Evolutionary conservation across 2,797 vertebrate genomes (phyloP).

Genomic region (Crenuchus spilurus): DNA sequence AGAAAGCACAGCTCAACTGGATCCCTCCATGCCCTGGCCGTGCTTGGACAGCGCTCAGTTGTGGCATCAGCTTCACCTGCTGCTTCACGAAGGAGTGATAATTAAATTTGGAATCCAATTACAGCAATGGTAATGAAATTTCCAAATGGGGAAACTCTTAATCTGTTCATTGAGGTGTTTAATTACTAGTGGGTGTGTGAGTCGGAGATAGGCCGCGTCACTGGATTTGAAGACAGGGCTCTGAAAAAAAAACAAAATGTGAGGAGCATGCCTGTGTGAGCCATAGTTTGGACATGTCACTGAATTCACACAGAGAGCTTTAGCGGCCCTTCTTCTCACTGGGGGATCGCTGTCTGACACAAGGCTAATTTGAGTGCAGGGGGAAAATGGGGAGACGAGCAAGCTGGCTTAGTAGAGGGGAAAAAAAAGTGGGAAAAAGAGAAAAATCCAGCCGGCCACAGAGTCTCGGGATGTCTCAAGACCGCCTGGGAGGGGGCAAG

Average conservation of each 20-base stretch:
- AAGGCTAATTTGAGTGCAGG: constrained; percentile 39
- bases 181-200: constrained; percentile 79
- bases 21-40: constrained; percentile 11
- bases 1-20: neutral
- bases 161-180: constrained; percentile 85
- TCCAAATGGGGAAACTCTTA: constrained; percentile 83
- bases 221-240: constrained; percentile 54
- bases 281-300: constrained; percentile 34
- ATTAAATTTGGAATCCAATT: constrained; percentile 85
- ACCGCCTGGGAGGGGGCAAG: constrained; percentile 11
- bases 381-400: constrained; percentile 11
- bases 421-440: constrained; percentile 7
- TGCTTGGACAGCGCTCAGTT: constrained; percentile 60
- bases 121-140: constrained; percentile 83
- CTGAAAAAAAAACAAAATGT: constrained; percentile 16
- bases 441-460: neutral
- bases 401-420: neutral
- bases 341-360: constrained; percentile 26
- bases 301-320: constrained; percentile 43
- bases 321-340: constrained; percentile 31
- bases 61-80: constrained; percentile 72
- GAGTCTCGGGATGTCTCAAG: neutral
- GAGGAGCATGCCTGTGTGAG: constrained; percentile 22
- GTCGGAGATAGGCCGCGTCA: constrained; percentile 73
- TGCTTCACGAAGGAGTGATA: constrained; percentile 74